Evolutionary conservation across 2,888 invertebrate genomes (phyloP), one percentile per base, ranked within the genome.

Genomic region (Cancer borealis): DNA sequence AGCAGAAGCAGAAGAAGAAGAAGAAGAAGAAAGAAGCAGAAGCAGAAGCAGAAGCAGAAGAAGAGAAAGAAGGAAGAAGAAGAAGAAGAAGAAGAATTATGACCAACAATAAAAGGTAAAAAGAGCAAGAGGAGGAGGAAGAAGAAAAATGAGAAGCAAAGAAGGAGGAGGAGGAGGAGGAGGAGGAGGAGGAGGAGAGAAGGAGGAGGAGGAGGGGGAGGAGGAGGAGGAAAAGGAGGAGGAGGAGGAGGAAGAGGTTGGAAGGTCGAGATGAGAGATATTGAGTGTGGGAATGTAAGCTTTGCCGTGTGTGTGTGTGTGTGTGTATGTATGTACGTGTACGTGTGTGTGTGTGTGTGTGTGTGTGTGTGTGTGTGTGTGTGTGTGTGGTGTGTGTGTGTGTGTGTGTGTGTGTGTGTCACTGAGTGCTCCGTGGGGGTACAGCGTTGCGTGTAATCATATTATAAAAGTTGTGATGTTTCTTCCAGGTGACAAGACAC

Each of bases 401-500:
- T 87, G 60, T 66, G 21, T 8, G 60, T 66, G 21, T 66, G 60
- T 8, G 60, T 66, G 60, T 66, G 79, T 79, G 79, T 79, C 30
- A 30, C 30, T 79, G 79, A 8, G 79, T 79, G 79, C 10, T 4
- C 10, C 12, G 79, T 10, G 79, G 1, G 79, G 1, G 79, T 79
- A 8, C 8, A 21, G n/a, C 73, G 73, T 3, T 26, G 79, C 30
- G 30, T 30, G 79, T 79, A 79, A 79, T 79, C 79, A 79, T 26
- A 79, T 79, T 79, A 79, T 79, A 79, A 79, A 79, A 79, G 30
- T 79, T 79, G 79, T 79, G 30, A 26, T 21, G 30, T 30, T 26
- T 79, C 79, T 79, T 79, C 79, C 79, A 79, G 79, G 79, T 79
- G 79, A 79, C 79, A 10, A 30, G 30, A 14, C 79, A 79, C 79